Evolutionary conservation across 2,888 invertebrate genomes (phyloP), one percentile per base, ranked within the genome.

Genomic region (Pyrrhia umbra): DNA sequence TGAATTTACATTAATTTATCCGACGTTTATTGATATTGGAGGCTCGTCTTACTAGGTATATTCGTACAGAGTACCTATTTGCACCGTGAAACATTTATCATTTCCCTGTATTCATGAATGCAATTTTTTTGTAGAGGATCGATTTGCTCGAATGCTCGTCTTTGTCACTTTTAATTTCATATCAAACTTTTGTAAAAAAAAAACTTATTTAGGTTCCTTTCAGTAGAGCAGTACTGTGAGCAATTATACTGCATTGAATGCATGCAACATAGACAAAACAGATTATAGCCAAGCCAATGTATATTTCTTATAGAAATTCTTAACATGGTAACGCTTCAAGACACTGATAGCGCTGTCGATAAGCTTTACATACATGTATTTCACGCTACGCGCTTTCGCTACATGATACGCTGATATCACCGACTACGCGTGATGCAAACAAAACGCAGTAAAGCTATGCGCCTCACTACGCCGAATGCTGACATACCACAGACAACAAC

Each of bases 101-200:
- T 72, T 45, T 50, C 3, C 50, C 16, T n/a, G 47, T 18, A 20
- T 63, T 27, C 23, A 59, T 47, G 20, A 42, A 43, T 55, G 46
- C 39, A 6, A 45, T 9, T 68, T 74, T n/a, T 74, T 68, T 73
- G 37, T 30, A 10, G 6, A 34, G 16, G 46, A 60, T 46, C 15
- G 52, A 46, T 49, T 56, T 34, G 54, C 56, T 39, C 5, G 25
- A 39, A 52, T 34, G 54, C 56, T 39, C 5, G 25, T 39, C 49
- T 27, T 56, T 57, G 57, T 60, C 66, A 71, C 63, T 75, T 65
- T 39, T 71, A 60, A 67, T 75, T 67, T 74, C 56, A 50, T 56
- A n/a, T n/a, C n/a, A n/a, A n/a, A n/a, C n/a, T n/a, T n/a, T n/a
- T n/a, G 52, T 57, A 20, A 20, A 37, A 54, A 47, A 39, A n/a